Evolutionary conservation across 2,797 vertebrate genomes (phyloP).

Genomic region (Arctocebus calabarensis): DNA sequence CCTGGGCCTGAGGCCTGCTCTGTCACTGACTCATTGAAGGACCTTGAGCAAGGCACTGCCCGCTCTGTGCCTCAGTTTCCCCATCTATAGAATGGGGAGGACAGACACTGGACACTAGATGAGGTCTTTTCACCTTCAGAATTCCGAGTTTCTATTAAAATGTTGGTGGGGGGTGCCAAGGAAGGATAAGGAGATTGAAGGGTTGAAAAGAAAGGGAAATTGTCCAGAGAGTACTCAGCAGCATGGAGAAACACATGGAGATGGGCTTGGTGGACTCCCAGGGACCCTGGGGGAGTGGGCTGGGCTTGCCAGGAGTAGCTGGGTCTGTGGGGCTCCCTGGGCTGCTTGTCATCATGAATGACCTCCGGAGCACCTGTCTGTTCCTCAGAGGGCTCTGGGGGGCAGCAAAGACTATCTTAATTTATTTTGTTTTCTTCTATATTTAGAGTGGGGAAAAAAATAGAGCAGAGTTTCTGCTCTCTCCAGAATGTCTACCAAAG

Average conservation of each 20-base stretch:
- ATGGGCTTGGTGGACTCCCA: neutral
- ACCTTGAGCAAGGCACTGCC: neutral
- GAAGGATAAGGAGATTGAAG: neutral
- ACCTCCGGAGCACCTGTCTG: neutral
- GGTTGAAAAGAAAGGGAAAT: constrained; percentile 40
- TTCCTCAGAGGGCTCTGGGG: neutral
- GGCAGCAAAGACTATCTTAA: neutral
- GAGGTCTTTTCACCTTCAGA: constrained; percentile 41
- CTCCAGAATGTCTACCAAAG: constrained; percentile 60
- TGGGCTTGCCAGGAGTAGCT: accelerated
- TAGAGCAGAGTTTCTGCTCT: neutral
- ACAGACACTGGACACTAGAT: neutral
- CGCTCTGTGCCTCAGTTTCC: constrained; percentile 33
- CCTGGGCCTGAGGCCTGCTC: neutral
- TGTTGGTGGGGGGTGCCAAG: neutral
- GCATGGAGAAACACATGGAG: neutral
- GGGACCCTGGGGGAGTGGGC: neutral
- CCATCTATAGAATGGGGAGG: neutral
- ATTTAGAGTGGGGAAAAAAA: neutral
- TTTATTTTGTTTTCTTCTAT: constrained; percentile 47
- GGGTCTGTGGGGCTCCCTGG: neutral
- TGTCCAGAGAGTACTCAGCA: neutral
- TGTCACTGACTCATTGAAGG: neutral
- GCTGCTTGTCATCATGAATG: accelerated
- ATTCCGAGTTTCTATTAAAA: constrained; percentile 58